phyloP scores from a whole-genome alignment of 2,888 invertebrate genomes.

The Aphidius colemani region DNA sequence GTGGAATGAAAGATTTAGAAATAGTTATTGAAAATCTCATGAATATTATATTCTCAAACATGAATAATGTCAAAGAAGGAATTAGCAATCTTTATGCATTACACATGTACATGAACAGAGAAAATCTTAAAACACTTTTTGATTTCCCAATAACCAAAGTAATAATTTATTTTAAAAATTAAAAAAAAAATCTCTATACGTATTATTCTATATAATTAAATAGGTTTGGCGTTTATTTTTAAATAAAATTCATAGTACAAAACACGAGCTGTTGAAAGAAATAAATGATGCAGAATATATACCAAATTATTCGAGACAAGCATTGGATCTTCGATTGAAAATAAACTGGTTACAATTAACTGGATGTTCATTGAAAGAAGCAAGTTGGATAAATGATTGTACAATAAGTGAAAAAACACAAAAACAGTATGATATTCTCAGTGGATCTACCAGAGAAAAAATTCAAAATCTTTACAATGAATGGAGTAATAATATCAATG shows the following conservation, averaged over 20 bases:
- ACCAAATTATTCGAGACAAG: slow-evolving; percentile 76
- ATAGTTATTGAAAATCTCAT: slow-evolving; percentile 84
- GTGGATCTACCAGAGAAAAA: slow-evolving; percentile 65
- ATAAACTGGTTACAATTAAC: slow-evolving; percentile 68
- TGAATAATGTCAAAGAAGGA: slow-evolving; percentile 81
- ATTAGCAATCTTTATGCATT: slow-evolving; percentile 78
- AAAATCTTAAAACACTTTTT: slow-evolving; percentile 72
- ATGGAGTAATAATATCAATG: slow-evolving; percentile 67
- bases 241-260: slow-evolving; percentile 74
- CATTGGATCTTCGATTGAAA: slow-evolving; percentile 71
- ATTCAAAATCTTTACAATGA: slow-evolving; percentile 64
- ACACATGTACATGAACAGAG: slow-evolving; percentile 77
- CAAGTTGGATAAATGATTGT: slow-evolving; percentile 79
- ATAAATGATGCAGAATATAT: slow-evolving; percentile 69
- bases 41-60: slow-evolving; percentile 75
- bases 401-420: slow-evolving; percentile 74
- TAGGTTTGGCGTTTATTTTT: slow-evolving; percentile 78
- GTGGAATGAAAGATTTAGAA: slow-evolving; percentile 69
- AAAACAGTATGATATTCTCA: slow-evolving; percentile 71
- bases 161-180: slow-evolving; percentile 32
- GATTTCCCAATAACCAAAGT: slow-evolving; percentile 71
- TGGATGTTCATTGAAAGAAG: slow-evolving; percentile 70
- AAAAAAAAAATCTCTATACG: neutral
- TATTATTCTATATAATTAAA: slow-evolving; percentile 1
- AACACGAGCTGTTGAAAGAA: slow-evolving; percentile 70